Conservation (phyloP, 2,797 vertebrate species). For the Champsocephalus esox region DNA sequence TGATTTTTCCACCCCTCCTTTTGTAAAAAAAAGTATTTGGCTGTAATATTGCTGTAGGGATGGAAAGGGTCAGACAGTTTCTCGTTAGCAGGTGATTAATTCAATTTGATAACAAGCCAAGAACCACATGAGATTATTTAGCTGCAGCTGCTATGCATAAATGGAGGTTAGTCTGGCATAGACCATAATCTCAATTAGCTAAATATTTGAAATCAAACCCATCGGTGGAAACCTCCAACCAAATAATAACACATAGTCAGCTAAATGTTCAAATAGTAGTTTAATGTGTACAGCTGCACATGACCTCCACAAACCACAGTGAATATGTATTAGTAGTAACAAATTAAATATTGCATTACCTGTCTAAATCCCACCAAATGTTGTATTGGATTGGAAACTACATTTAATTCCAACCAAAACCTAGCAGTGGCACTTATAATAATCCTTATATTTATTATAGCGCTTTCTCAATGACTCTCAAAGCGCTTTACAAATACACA, state of each 20-base stretch:
- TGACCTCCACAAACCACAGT: conserved; percentile 17
- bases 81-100: conserved; percentile 51
- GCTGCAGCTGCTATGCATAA: conserved; percentile 33
- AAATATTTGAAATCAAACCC: conserved; percentile 26
- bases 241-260: conserved; percentile 35
- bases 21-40: neutral
- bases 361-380: neutral
- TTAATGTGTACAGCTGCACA: conserved; percentile 13
- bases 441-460: no score
- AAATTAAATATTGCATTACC: conserved; percentile 9
- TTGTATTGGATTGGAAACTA: no score
- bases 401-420: neutral
- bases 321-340: conserved; percentile 3
- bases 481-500: no score
- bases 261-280: conserved; percentile 12
- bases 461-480: no score
- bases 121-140: conserved; percentile 40
- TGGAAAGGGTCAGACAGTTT: conserved; percentile 42
- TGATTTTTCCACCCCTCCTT: conserved; percentile 11
- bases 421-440: neutral
- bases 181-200: conserved; percentile 44
- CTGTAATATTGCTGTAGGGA: conserved; percentile 5
- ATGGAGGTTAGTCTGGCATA: conserved; percentile 32
- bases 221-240: conserved; percentile 26
- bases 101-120: conserved; percentile 43